Percentiles rank a stretch among this genome's conserved stretches.
phyloP scores from a whole-genome alignment of 1,140 invertebrate genomes.

The Drosophila melanica region DNA sequence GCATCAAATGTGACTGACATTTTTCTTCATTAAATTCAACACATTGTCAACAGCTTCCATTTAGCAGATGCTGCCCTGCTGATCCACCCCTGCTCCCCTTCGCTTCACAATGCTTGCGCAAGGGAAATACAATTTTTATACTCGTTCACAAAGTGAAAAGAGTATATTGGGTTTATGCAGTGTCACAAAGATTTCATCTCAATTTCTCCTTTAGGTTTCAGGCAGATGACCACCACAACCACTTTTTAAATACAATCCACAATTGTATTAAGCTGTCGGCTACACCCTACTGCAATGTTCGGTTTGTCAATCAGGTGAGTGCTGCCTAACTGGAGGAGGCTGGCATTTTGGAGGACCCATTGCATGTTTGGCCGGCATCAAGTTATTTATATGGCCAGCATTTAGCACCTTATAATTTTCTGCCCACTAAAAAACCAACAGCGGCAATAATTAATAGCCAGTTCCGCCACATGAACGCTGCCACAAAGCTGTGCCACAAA shows the following conservation, averaged over 20 bases:
- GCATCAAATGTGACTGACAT: constrained; percentile 53
- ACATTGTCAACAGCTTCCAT: constrained; percentile 51
- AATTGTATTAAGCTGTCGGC: too few species aligned
- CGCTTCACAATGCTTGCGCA: not conserved
- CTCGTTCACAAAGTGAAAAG: too few species aligned
- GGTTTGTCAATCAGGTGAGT: constrained; percentile 42
- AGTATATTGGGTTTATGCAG: too few species aligned
- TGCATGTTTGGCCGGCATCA: constrained; percentile 57
- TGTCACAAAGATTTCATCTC: too few species aligned
- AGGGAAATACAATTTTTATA: constrained; percentile 28
- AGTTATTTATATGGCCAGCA: constrained; percentile 50
- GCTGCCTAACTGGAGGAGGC: not conserved
- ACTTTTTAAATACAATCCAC: too few species aligned
- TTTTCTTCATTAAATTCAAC: constrained; percentile 58
- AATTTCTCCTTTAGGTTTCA: too few species aligned
- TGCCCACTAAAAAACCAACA: constrained; percentile 41
- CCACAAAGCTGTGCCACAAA: constrained; percentile 56
- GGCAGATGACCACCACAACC: too few species aligned
- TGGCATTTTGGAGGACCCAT: constrained; percentile 7
- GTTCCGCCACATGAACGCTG: constrained; percentile 57
- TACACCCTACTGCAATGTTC: not conserved
- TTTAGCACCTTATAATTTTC: constrained; percentile 67
- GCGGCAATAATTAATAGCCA: constrained; percentile 62
- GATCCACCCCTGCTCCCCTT: not conserved
- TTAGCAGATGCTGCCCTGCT: constrained; percentile 18